Evolutionary conservation across 2,113 vertebrate species (phyloP).

Genomic region (Rostratula benghalensis): DNA sequence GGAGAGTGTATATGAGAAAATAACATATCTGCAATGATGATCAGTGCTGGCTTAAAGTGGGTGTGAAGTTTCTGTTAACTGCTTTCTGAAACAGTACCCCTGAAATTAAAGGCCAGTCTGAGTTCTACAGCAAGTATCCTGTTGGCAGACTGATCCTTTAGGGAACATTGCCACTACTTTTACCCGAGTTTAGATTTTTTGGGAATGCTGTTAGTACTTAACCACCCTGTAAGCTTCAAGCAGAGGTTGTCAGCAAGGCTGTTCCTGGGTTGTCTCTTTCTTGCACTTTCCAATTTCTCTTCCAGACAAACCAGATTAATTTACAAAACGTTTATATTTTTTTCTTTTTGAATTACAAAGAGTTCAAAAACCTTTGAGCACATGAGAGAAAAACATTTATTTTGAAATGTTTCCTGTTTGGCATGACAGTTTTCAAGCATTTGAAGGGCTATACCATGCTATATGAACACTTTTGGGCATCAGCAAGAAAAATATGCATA

Average conservation of each 20-base stretch:
- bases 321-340: neutral
- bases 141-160: neutral
- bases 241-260: neutral
- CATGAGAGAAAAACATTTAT: neutral
- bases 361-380: neutral
- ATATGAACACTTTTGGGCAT: neutral
- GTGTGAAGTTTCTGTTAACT: neutral
- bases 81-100: neutral
- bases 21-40: neutral
- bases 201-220: neutral
- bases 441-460: neutral
- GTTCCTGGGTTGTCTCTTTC: neutral
- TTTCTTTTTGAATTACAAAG: neutral
- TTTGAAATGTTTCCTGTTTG: neutral
- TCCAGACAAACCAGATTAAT: neutral
- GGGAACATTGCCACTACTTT: neutral
- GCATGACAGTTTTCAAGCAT: neutral
- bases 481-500: neutral
- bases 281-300: neutral
- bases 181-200: neutral
- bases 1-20: neutral
- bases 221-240: neutral
- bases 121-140: neutral
- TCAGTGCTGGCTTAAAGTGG: neutral
- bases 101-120: neutral